Percentiles rank a stretch among this genome's conserved stretches.
Evolutionary conservation across 2,888 invertebrate species (phyloP).

Genomic region (Clostera curtula): DNA sequence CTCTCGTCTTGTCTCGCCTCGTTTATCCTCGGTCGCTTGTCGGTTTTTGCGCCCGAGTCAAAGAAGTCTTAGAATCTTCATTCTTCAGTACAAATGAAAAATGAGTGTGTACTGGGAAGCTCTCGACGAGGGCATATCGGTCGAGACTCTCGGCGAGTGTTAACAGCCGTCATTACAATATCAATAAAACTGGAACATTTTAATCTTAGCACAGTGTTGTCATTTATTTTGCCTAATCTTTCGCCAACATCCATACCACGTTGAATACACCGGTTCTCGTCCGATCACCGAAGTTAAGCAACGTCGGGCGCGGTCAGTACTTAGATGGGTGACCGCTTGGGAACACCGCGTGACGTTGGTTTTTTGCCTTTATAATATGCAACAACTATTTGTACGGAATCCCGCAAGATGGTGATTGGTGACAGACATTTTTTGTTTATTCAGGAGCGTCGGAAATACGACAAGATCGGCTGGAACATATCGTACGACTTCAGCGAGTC

Average conservation of each 20-base stretch:
- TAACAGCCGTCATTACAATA: too few species aligned
- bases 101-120: too few species aligned
- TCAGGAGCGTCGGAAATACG: conserved; percentile 92
- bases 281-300: conserved; percentile 60
- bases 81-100: too few species aligned
- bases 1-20: too few species aligned
- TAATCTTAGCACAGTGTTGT: too few species aligned
- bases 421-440: conserved; percentile 2
- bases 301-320: conserved; percentile 63
- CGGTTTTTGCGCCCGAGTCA: too few species aligned
- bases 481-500: conserved; percentile 95
- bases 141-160: too few species aligned
- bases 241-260: conserved; percentile 38
- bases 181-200: too few species aligned
- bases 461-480: conserved; percentile 96
- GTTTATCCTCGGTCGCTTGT: too few species aligned
- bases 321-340: conserved; percentile 63
- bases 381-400: too few species aligned
- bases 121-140: too few species aligned
- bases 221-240: background rate
- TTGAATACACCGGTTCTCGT: conserved; percentile 52
- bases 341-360: conserved; percentile 52
- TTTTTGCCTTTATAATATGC: conserved; percentile 26
- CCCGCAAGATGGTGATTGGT: background rate
- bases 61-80: too few species aligned